Conservation (phyloP, 1,140 invertebrate genomes). For the Drosophila chauvacae region DNA sequence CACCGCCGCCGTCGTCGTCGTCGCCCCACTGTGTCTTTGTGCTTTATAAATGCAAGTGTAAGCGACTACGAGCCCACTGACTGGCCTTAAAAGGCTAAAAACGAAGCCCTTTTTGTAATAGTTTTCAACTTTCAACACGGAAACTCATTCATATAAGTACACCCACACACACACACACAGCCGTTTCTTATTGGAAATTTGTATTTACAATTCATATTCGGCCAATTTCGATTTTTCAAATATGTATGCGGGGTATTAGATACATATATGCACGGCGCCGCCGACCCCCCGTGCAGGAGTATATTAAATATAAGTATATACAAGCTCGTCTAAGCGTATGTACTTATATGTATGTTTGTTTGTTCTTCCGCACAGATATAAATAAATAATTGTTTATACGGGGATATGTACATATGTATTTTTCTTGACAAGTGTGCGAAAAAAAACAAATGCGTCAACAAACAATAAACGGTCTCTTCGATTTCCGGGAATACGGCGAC, state of each 20-base stretch:
- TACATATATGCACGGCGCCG: conserved; percentile 22
- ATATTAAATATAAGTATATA: conserved; percentile 38
- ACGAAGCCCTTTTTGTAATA: conserved; percentile 6
- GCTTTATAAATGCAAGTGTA: conserved; percentile 13
- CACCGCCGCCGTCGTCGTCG: not conserved
- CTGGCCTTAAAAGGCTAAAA: conserved; percentile 14
- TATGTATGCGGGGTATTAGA: conserved; percentile 39
- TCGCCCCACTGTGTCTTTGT: conserved; percentile 3
- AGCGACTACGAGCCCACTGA: not conserved
- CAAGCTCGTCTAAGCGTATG: conserved; percentile 9
- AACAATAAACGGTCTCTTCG: not conserved
- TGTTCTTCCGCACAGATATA: conserved; percentile 44
- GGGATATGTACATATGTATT: conserved; percentile 40
- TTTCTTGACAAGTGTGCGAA: conserved; percentile 26
- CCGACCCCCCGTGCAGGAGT: conserved; percentile 46
- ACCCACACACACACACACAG: not conserved
- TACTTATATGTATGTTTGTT: conserved; percentile 17
- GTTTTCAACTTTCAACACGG: conserved; percentile 8
- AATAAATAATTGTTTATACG: conserved; percentile 59
- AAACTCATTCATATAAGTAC: conserved; percentile 5
- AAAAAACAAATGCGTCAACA: conserved; percentile 47
- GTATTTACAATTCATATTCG: conserved; percentile 27
- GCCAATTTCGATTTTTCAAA: conserved; percentile 48
- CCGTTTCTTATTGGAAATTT: conserved; percentile 19
- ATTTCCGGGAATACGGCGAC: not conserved